These are phyloP conservation scores for Spea bombifrons DNA, from an alignment of 2,113 vertebrate genomes.

Conservation along the genomic window DNA sequence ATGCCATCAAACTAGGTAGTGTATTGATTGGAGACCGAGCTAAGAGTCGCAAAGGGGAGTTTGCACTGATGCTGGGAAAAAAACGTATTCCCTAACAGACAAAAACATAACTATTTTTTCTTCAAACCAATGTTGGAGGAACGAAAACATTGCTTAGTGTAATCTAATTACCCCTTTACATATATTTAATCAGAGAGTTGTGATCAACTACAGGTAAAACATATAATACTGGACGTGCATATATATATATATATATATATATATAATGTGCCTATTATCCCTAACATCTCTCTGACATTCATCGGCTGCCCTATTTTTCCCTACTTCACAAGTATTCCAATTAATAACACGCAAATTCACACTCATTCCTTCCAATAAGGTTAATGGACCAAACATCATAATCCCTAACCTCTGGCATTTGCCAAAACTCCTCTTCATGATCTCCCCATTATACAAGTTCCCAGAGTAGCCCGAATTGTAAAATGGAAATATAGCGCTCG, in stretches of 20 bases:
- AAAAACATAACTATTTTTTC: background rate
- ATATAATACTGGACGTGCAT: no score
- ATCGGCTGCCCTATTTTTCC: no score
- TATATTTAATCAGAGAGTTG: no score
- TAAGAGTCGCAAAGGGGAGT: conserved; percentile 44
- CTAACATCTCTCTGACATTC: no score
- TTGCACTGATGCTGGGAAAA: conserved; percentile 44
- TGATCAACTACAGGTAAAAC: no score
- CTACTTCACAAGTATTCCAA: background rate
- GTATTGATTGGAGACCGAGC: conserved; percentile 44
- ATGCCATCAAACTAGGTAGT: conserved; percentile 24
- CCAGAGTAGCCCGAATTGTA: conserved; percentile 7
- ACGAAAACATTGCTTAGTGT: background rate
- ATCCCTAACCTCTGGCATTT: background rate
- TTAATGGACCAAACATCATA: background rate
- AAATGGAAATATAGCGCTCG: conserved; percentile 12
- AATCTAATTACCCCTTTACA: no score
- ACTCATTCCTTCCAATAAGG: background rate
- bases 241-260: no score
- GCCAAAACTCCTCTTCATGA: conserved; percentile 22
- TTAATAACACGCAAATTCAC: background rate
- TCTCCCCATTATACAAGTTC: conserved; percentile 12
- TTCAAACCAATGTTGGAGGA: background rate
- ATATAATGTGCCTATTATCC: no score
- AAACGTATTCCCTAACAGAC: conserved; percentile 42